These are phyloP conservation scores for Scartelaos histophorus DNA, from an alignment of 2,113 vertebrate genomes.

Conservation along the genomic window DNA sequence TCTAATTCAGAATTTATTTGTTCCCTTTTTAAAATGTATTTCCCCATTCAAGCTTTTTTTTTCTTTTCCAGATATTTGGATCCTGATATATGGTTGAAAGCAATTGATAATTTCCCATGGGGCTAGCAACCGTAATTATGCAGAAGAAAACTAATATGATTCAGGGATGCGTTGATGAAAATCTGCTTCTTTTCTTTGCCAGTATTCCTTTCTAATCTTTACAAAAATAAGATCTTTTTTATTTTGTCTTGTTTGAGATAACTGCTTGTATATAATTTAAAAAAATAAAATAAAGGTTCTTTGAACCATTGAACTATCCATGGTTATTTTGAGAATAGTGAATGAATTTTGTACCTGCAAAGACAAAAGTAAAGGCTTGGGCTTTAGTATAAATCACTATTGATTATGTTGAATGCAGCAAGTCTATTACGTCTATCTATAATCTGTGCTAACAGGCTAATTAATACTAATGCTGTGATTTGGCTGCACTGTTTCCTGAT, in stretches of 20 bases:
- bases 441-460: constrained; percentile 6
- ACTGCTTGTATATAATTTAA: no score
- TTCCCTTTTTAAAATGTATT: not conserved
- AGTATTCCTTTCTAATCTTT: no score
- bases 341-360: not conserved
- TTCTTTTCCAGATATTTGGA: constrained; percentile 2
- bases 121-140: constrained; percentile 26
- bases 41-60: constrained; percentile 1
- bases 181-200: not conserved
- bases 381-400: not conserved
- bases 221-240: not conserved
- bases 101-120: constrained; percentile 34
- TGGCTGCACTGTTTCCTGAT: not conserved
- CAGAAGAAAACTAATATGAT: constrained; percentile 9
- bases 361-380: not conserved
- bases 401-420: not conserved
- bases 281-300: no score
- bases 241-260: not conserved
- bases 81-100: constrained; percentile 6
- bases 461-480: not conserved
- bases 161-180: not conserved
- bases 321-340: not conserved
- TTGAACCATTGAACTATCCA: no score
- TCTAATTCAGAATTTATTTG: not conserved
- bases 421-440: not conserved